These are phyloP conservation scores for Mustela nigripes DNA, from an alignment of 2,113 vertebrate species.

Conservation along the genomic window DNA sequence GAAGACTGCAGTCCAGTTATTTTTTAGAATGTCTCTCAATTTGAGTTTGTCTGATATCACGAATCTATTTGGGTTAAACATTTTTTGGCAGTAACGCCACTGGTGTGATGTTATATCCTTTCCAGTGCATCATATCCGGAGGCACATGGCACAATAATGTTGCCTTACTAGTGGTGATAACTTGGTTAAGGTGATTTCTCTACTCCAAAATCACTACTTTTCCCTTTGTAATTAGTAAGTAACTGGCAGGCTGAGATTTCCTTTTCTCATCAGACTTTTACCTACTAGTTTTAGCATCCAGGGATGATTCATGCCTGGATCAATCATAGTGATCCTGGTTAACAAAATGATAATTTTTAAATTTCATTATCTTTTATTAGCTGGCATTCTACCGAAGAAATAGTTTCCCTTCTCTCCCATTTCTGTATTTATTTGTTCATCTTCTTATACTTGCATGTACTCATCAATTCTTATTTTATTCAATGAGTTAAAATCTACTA, in stretches of 20 bases:
- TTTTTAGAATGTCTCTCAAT: neutral
- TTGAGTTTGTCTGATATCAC: neutral
- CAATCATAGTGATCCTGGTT: neutral
- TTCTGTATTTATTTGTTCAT: neutral
- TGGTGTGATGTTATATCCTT: neutral
- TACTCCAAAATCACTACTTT: neutral
- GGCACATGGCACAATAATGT: neutral
- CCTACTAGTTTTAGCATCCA: neutral
- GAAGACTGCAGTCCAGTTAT: neutral
- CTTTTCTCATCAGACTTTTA: constrained; percentile 25
- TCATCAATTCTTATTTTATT: constrained; percentile 36
- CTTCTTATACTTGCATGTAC: neutral
- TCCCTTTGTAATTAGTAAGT: constrained; percentile 48
- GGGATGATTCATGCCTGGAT: neutral
- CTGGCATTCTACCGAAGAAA: neutral
- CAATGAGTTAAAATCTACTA: neutral
- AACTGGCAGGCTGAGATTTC: neutral
- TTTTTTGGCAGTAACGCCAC: neutral
- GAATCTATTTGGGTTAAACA: neutral
- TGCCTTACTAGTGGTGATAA: neutral
- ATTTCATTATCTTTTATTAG: constrained; percentile 39
- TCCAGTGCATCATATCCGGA: neutral
- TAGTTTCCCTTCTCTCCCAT: neutral
- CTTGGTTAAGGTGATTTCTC: constrained; percentile 18
- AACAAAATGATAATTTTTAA: constrained; percentile 45